Conservation (phyloP, 2,888 invertebrate genomes). For the Andrena fulva region DNA sequence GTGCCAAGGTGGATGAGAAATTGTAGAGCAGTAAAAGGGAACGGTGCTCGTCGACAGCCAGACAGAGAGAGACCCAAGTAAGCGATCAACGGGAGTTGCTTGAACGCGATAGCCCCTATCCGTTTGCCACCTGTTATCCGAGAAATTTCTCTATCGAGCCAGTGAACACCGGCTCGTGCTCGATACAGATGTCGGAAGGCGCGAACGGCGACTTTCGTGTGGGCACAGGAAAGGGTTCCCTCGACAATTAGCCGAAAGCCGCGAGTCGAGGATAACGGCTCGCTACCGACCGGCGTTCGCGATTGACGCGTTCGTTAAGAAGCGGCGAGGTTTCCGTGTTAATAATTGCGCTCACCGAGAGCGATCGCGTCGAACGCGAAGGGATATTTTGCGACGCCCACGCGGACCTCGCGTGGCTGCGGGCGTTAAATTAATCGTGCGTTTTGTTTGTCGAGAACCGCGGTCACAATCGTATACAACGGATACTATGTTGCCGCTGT, state of each 20-base stretch:
- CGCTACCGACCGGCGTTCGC: not conserved
- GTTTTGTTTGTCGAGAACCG: constrained; percentile 50
- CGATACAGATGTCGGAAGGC: not conserved
- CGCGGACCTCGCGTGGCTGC: constrained; percentile 44
- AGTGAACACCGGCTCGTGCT: not conserved
- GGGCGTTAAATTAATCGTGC: constrained; percentile 58
- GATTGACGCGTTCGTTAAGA: constrained; percentile 46
- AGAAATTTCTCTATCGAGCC: constrained; percentile 30
- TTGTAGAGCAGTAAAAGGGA: not conserved
- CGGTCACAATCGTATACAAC: constrained; percentile 53
- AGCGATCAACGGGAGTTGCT: constrained; percentile 41
- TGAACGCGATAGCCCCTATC: constrained; percentile 8
- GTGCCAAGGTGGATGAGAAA: constrained; percentile 36
- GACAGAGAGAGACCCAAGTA: not conserved
- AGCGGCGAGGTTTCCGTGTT: constrained; percentile 4
- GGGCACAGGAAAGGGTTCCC: not conserved
- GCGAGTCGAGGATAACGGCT: not conserved
- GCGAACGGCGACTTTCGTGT: not conserved
- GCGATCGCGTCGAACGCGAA: constrained; percentile 7
- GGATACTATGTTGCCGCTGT: constrained; percentile 48
- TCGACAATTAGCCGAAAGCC: not conserved
- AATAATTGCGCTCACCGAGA: constrained; percentile 19
- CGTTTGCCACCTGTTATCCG: constrained; percentile 48
- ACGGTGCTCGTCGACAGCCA: constrained; percentile 2
- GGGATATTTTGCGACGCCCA: constrained; percentile 45